These are phyloP conservation scores for Neuroterus valhalla DNA, from an alignment of 1,140 invertebrate species.

Conservation along the genomic window DNA sequence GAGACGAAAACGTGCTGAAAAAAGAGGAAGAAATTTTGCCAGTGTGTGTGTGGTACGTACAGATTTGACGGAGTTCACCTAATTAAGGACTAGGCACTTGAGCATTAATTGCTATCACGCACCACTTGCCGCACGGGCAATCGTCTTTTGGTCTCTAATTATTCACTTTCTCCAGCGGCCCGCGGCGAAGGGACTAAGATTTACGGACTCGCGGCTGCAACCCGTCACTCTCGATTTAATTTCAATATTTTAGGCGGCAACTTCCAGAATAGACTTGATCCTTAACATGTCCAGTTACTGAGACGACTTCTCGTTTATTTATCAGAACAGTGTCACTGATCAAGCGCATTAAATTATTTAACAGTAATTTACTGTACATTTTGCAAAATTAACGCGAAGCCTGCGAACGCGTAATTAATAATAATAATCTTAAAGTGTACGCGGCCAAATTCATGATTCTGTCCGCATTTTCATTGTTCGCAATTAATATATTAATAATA, in stretches of 20 bases:
- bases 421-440: no score
- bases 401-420: no score
- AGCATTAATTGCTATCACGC: slow-evolving; percentile 58
- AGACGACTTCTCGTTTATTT: slow-evolving; percentile 31
- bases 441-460: no score
- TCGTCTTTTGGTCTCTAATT: slow-evolving; percentile 57
- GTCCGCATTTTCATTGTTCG: no score
- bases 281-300: slow-evolving; percentile 36
- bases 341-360: no score
- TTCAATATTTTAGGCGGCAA: slow-evolving; percentile 40
- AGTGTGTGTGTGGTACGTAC: slow-evolving; percentile 16
- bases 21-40: slow-evolving; percentile 33
- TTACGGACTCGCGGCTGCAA: slow-evolving; percentile 49
- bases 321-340: slow-evolving; percentile 27
- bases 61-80: slow-evolving; percentile 54
- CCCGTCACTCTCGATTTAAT: slow-evolving; percentile 52
- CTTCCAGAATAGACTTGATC: slow-evolving; percentile 14
- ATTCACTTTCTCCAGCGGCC: slow-evolving; percentile 65
- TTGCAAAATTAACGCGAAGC: no score
- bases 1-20: neutral
- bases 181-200: slow-evolving; percentile 49
- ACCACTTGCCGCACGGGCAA: slow-evolving; percentile 49
- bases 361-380: no score
- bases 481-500: no score
- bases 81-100: slow-evolving; percentile 57